Percentiles rank a stretch among this genome's conserved stretches.
Conservation (phyloP, 2,113 vertebrate species). For the Lethenteron reissneri region DNA sequence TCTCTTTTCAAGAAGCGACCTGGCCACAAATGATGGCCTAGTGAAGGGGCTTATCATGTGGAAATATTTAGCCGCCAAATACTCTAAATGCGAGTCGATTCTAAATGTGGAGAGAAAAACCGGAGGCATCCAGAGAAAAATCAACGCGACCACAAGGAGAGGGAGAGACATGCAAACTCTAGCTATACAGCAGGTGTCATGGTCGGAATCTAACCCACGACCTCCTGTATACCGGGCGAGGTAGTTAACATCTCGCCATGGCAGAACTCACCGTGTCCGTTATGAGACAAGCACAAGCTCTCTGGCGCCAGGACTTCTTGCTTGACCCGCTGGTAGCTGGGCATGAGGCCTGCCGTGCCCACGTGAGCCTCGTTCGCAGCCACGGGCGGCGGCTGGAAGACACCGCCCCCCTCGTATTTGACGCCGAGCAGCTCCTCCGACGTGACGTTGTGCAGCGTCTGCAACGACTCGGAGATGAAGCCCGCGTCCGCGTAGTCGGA, state of each 20-base stretch:
- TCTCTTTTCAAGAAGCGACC: no score
- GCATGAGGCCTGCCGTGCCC: conserved; percentile 40
- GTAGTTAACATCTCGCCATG: background rate
- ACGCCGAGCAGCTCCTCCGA: conserved; percentile 85
- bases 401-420: conserved; percentile 49
- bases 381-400: conserved; percentile 39
- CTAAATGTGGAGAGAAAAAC: conserved; percentile 17
- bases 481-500: conserved; percentile 93
- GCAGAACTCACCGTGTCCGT: conserved; percentile 57
- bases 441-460: conserved; percentile 95
- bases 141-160: conserved; percentile 34
- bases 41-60: no score
- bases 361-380: conserved; percentile 62
- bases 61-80: no score
- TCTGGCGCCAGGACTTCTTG: conserved; percentile 88
- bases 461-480: conserved; percentile 97
- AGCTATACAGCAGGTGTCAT: background rate
- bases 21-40: no score
- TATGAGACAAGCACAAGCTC: conserved; percentile 93
- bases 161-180: conserved; percentile 8
- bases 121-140: conserved; percentile 30
- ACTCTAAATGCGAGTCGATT: no score
- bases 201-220: background rate
- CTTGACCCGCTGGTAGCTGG: conserved; percentile 74
- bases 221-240: background rate